Conservation (phyloP, 2,797 vertebrate genomes). For the Thalassophryne amazonica region DNA sequence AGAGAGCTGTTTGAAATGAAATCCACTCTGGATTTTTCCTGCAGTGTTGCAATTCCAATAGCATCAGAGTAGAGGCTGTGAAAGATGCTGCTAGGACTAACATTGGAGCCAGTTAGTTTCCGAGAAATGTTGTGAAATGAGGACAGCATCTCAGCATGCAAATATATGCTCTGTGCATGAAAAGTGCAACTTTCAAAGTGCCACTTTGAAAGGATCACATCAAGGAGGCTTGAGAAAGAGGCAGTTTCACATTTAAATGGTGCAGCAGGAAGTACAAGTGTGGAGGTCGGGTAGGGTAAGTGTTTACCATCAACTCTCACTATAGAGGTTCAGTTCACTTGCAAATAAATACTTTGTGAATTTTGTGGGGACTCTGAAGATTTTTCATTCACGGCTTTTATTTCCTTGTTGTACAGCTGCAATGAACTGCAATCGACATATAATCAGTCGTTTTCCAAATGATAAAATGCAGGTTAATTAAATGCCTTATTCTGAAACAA, state of each 20-base stretch:
- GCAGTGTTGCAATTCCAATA: slow-evolving; percentile 22
- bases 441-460: too few species aligned
- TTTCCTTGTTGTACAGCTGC: too few species aligned
- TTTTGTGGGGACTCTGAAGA: too few species aligned
- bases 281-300: slow-evolving; percentile 7
- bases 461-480: too few species aligned
- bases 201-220: slow-evolving; percentile 5
- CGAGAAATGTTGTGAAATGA: slow-evolving; percentile 30
- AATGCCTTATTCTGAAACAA: too few species aligned
- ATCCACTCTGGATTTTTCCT: slow-evolving; percentile 27
- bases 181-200: not conserved
- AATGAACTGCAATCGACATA: too few species aligned
- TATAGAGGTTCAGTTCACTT: not conserved
- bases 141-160: slow-evolving; percentile 12
- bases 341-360: too few species aligned
- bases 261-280: not conserved
- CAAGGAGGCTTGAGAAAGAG: not conserved
- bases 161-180: slow-evolving; percentile 6
- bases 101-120: slow-evolving; percentile 23
- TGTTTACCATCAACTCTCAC: slow-evolving; percentile 6
- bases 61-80: slow-evolving; percentile 25
- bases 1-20: slow-evolving; percentile 46
- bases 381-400: too few species aligned
- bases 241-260: not conserved
- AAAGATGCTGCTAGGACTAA: not conserved